Conservation (phyloP, 1,140 invertebrate genomes). For the Megalopta genalis region DNA sequence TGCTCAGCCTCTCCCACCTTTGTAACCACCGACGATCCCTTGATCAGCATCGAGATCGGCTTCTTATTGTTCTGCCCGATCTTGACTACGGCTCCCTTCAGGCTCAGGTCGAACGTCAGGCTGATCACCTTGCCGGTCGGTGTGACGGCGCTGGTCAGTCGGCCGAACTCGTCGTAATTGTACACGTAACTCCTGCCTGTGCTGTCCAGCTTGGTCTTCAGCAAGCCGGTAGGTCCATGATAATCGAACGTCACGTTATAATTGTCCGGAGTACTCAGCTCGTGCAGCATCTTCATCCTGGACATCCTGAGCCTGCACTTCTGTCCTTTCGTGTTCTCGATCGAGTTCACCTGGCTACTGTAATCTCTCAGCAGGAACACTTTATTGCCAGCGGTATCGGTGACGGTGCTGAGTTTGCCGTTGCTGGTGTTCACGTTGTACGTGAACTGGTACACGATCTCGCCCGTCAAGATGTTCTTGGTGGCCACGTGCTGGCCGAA, state of each 20-base stretch:
- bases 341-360: conserved; percentile 93
- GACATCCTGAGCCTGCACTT: conserved; percentile 94
- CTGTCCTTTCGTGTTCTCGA: conserved; percentile 96
- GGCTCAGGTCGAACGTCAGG: conserved; percentile 91
- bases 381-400: conserved; percentile 96
- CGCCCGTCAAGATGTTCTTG: conserved; percentile 94
- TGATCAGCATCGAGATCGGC: conserved; percentile 91
- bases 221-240: conserved; percentile 91
- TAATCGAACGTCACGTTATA: conserved; percentile 96
- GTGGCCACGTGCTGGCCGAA: conserved; percentile 97
- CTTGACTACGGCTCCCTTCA: conserved; percentile 92
- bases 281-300: conserved; percentile 92
- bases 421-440: conserved; percentile 98
- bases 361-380: conserved; percentile 94
- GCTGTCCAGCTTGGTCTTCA: conserved; percentile 93
- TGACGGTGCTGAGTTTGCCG: conserved; percentile 94
- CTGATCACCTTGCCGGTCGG: conserved; percentile 94
- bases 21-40: conserved; percentile 91
- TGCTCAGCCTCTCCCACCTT: conserved; percentile 90
- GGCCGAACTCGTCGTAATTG: conserved; percentile 96
- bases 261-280: conserved; percentile 93
- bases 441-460: conserved; percentile 94
- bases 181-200: conserved; percentile 96
- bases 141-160: conserved; percentile 92
- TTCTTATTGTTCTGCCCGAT: conserved; percentile 91